Conservation (phyloP, 2,888 invertebrate genomes). For the Mechanitis mazaeus region DNA sequence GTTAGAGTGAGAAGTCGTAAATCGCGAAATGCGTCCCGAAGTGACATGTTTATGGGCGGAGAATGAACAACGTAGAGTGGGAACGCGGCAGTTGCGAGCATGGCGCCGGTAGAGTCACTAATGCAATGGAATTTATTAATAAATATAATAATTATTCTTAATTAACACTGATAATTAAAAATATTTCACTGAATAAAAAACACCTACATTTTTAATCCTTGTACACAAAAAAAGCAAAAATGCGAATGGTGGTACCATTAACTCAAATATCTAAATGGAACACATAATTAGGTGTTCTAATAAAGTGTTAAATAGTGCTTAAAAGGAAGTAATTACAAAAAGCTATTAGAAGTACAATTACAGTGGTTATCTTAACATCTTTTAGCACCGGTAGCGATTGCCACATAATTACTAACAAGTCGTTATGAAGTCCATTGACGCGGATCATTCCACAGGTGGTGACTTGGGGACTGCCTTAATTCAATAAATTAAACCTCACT, state of each 20-base stretch:
- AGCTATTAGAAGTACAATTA: slow-evolving; percentile 21
- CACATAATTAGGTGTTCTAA: neutral
- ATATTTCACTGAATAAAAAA: neutral
- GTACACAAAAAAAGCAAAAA: too few species aligned
- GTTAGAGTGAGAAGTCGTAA: slow-evolving; percentile 76
- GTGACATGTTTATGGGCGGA: slow-evolving; percentile 78
- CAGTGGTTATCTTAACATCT: slow-evolving; percentile 20
- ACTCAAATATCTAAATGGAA: too few species aligned
- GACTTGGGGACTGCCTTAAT: slow-evolving; percentile 58
- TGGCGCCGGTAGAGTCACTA: slow-evolving; percentile 54
- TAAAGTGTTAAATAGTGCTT: neutral
- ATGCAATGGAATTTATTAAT: slow-evolving; percentile 25
- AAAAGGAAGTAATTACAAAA: slow-evolving; percentile 24
- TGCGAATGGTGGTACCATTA: too few species aligned
- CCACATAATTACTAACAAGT: slow-evolving; percentile 13
- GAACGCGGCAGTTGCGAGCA: slow-evolving; percentile 68
- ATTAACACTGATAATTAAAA: neutral
- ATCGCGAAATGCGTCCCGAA: slow-evolving; percentile 65
- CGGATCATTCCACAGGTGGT: slow-evolving; percentile 66
- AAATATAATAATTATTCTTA: slow-evolving; percentile 9
- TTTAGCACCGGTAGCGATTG: slow-evolving; percentile 16
- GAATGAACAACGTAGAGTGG: slow-evolving; percentile 60
- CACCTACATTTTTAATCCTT: too few species aligned
- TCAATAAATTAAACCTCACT: slow-evolving; percentile 57
- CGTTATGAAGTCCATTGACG: slow-evolving; percentile 13